These are phyloP conservation scores for Acanthisitta chloris DNA, from an alignment of 2,113 vertebrate genomes.

Conservation along the genomic window DNA sequence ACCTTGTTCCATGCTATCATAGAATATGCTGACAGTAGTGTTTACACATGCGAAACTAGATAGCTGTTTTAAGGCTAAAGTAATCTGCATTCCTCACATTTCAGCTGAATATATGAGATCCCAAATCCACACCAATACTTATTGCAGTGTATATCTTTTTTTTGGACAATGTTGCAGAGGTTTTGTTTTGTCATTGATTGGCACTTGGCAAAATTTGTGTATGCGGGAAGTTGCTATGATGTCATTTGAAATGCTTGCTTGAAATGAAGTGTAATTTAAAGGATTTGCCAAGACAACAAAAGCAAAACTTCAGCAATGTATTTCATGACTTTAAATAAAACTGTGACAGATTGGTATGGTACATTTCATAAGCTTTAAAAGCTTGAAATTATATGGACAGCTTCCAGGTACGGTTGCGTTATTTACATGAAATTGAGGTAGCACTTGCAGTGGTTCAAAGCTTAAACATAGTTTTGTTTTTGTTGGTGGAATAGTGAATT, in stretches of 20 bases:
- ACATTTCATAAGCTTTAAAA: constrained; percentile 52
- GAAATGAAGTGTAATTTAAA: constrained; percentile 44
- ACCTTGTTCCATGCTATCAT: background rate
- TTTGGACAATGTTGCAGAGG: background rate
- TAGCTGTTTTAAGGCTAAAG: background rate
- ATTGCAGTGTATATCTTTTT: background rate
- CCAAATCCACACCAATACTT: background rate
- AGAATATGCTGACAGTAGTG: background rate
- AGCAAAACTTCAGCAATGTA: constrained; percentile 18
- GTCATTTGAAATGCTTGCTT: constrained; percentile 59
- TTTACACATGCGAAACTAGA: background rate
- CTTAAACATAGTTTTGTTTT: constrained; percentile 32
- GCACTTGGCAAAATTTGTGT: constrained; percentile 16
- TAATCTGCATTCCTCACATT: background rate
- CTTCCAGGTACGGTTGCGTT: constrained; percentile 44
- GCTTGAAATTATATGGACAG: constrained; percentile 46
- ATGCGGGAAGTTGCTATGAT: constrained; percentile 39
- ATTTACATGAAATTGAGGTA: constrained; percentile 44
- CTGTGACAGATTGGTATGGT: constrained; percentile 42
- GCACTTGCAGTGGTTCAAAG: constrained; percentile 7
- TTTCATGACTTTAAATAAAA: constrained; percentile 59
- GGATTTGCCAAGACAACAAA: constrained; percentile 56
- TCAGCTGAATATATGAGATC: background rate
- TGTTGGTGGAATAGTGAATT: background rate
- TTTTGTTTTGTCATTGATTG: constrained; percentile 27